Evolutionary conservation across 2,888 invertebrate species (phyloP), one percentile per base, ranked within the genome.

Genomic region (Microplitis deprimator): DNA sequence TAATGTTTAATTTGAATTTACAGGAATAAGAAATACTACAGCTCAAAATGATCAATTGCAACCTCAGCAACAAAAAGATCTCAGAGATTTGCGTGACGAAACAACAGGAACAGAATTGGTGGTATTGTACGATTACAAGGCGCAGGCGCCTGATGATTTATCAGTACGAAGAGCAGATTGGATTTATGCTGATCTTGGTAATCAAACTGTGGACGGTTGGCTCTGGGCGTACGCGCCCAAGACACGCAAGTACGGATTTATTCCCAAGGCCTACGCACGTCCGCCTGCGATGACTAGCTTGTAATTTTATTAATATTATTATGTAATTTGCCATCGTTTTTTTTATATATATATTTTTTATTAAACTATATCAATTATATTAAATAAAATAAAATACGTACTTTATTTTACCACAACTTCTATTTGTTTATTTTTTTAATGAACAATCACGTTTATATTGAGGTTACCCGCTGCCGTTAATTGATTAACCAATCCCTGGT

Each of bases 171-270:
- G 97, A 75, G 97, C 98, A 7, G 97, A 98, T 88, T 97, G 97
- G 96, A 96, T 98, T 82, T 98, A 97, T 90, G 97, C 97, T 0
- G 97, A 98, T 91, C 92, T 97, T 71, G 95, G 94, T 84, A 96
- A 97, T 91, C 97, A 97, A 91, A 97, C 97, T 0, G 97, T 96
- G 60, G 97, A 97, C 89, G 98, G 98, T 60, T 97, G 96, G 97
- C 91, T 97, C 81, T 98, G 96, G 97, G 96, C 97, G 0, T 98
- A 98, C 91, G 97, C 97, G 8, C 97, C 97, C 7, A 96, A 96
- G 90, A 95, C 96, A 2, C 92, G 96, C 40, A 96, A 97, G 89
- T 97, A 97, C 87, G 98, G 98, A 59, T 98, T 98, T 90, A 97
- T 98, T 81, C 98, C 98, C 77, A 97, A 97, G 88, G 97, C 97